phyloP scores from a whole-genome alignment of 2,797 vertebrate genomes.

The Centroberyx gerrardi region DNA sequence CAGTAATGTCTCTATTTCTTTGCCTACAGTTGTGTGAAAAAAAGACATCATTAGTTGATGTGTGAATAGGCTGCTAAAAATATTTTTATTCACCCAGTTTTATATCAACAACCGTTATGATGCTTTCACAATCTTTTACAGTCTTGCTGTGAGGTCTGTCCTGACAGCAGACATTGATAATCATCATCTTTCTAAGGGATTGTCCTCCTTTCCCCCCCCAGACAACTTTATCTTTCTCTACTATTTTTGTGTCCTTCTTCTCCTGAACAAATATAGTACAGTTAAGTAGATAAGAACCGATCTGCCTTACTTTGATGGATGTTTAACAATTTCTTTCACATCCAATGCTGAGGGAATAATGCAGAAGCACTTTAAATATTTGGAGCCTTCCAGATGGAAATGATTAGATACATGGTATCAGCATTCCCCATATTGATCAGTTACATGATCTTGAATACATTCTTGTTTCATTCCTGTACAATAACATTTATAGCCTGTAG shows the following conservation, averaged over 20 bases:
- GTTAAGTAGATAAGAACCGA: constrained; percentile 68
- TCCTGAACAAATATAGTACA: constrained; percentile 70
- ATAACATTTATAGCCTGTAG: constrained; percentile 84
- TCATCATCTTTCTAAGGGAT: constrained; percentile 59
- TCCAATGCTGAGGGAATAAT: constrained; percentile 83
- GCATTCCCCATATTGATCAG: constrained; percentile 92
- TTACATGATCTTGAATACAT: constrained; percentile 93
- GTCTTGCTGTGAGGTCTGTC: constrained; percentile 40
- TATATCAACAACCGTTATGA: constrained; percentile 73
- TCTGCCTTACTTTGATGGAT: constrained; percentile 86
- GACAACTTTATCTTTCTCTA: constrained; percentile 39
- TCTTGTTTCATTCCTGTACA: constrained; percentile 81
- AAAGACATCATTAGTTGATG: constrained; percentile 74
- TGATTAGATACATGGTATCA: constrained; percentile 97
- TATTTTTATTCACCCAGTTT: constrained; percentile 76
- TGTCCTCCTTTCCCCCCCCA: constrained; percentile 38
- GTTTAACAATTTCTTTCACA: constrained; percentile 75
- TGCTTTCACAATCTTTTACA: constrained; percentile 49
- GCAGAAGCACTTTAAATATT: constrained; percentile 98
- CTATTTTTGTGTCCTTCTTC: constrained; percentile 53
- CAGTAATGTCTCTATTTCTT: constrained; percentile 31
- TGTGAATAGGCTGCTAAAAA: constrained; percentile 87
- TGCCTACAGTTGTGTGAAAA: constrained; percentile 58
- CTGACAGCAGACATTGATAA: constrained; percentile 48
- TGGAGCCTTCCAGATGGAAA: constrained; percentile 91